Percentiles rank a stretch among this genome's conserved stretches.
Conservation (phyloP, 1,140 invertebrate genomes). For the Drosophila pandora region DNA sequence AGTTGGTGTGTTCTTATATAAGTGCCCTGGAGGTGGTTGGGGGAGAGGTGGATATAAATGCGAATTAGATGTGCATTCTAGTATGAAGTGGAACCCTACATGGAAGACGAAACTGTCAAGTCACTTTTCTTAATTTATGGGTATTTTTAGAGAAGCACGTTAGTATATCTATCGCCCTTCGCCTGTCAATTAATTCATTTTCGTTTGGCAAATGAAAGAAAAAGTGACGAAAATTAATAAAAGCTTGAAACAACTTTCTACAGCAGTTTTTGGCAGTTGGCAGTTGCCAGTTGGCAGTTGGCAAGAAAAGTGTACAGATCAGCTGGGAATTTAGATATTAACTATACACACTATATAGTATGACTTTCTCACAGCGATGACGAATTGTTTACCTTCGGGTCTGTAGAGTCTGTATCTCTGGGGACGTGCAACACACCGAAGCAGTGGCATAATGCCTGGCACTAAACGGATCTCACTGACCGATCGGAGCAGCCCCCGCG, state of each 20-base stretch:
- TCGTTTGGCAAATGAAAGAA: slow-evolving; percentile 52
- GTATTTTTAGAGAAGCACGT: slow-evolving; percentile 18
- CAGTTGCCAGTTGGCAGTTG: slow-evolving; percentile 3
- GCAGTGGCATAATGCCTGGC: slow-evolving; percentile 13
- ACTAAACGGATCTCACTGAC: slow-evolving; percentile 19
- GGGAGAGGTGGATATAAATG: background rate
- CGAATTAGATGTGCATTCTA: slow-evolving; percentile 1
- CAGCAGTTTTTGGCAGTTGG: slow-evolving; percentile 26
- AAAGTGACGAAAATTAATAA: slow-evolving; percentile 63
- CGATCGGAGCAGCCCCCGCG: slow-evolving; percentile 25
- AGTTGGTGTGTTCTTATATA: slow-evolving; percentile 21
- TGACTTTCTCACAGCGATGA: slow-evolving; percentile 32
- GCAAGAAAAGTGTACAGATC: slow-evolving; percentile 16
- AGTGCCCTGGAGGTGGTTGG: background rate
- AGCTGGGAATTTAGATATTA: slow-evolving; percentile 23
- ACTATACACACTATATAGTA: slow-evolving; percentile 13
- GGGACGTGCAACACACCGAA: background rate
- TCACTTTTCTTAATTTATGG: slow-evolving; percentile 30
- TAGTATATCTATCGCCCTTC: slow-evolving; percentile 5
- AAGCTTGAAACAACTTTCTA: slow-evolving; percentile 22
- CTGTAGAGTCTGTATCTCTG: background rate
- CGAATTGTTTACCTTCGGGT: slow-evolving; percentile 41
- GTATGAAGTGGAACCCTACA: slow-evolving; percentile 14
- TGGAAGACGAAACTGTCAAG: slow-evolving; percentile 23
- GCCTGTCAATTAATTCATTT: slow-evolving; percentile 35